Evolutionary conservation across 2,888 invertebrate species (phyloP).

Genomic region (Spodoptera picta): DNA sequence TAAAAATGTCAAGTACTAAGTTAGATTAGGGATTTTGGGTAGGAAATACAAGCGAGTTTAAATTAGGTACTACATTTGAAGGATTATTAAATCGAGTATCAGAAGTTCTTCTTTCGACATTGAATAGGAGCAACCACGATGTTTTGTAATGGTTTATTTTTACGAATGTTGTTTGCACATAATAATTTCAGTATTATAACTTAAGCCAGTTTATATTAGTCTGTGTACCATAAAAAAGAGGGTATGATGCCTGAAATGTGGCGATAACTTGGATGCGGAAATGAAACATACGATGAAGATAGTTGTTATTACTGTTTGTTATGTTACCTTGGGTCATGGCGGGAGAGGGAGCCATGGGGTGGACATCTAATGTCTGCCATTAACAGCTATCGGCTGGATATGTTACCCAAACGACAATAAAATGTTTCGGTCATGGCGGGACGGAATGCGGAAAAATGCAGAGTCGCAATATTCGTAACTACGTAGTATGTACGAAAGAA

Average conservation of each 20-base stretch:
- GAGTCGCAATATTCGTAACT: slow-evolving; percentile 1
- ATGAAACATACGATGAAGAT: slow-evolving; percentile 78
- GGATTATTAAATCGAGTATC: too few relatives aligned
- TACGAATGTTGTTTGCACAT: not conserved
- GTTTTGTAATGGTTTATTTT: not conserved
- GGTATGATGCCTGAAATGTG: slow-evolving; percentile 67
- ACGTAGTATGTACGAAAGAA: not conserved
- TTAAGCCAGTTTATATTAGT: slow-evolving; percentile 36
- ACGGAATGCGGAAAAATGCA: slow-evolving; percentile 30
- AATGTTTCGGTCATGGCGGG: slow-evolving; percentile 31
- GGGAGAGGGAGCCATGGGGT: slow-evolving; percentile 44
- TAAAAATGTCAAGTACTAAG: too few relatives aligned
- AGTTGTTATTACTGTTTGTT: slow-evolving; percentile 77
- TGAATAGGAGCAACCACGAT: too few relatives aligned
- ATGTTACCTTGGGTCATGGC: slow-evolving; percentile 61
- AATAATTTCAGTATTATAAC: slow-evolving; percentile 13
- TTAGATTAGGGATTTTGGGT: too few relatives aligned
- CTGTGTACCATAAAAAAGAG: slow-evolving; percentile 56
- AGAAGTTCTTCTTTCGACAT: too few relatives aligned
- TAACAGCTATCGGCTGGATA: slow-evolving; percentile 39
- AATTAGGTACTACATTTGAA: too few relatives aligned
- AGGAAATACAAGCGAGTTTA: too few relatives aligned
- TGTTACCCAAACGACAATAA: slow-evolving; percentile 39
- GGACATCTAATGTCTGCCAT: slow-evolving; percentile 49
- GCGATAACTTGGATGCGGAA: slow-evolving; percentile 75